Evolutionary conservation across 2,113 vertebrate genomes (phyloP).

Genomic region (Todiramphus saurophagus): DNA sequence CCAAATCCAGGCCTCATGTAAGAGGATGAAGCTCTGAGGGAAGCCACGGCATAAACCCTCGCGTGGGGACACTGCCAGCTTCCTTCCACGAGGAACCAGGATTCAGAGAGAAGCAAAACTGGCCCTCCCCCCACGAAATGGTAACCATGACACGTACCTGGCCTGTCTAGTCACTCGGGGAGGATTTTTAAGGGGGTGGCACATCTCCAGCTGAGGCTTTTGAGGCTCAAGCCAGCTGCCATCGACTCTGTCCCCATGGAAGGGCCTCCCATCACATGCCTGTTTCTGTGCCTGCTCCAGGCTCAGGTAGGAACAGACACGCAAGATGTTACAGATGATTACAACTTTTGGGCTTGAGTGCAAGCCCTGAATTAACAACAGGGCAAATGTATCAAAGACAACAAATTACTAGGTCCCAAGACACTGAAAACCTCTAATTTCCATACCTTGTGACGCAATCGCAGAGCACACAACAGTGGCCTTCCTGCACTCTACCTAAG

Average conservation of each 20-base stretch:
- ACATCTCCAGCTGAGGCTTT: neutral
- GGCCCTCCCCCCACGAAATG: neutral
- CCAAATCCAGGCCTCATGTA: constrained; percentile 21
- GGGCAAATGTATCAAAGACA: neutral
- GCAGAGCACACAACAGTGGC: neutral
- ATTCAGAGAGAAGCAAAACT: neutral
- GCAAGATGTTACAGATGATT: neutral
- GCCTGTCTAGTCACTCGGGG: neutral
- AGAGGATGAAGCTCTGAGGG: constrained; percentile 44
- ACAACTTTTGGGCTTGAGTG: neutral
- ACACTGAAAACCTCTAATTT: constrained; percentile 33
- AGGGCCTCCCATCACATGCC: neutral
- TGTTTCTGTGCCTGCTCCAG: neutral
- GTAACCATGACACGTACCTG: neutral
- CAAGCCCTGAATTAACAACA: neutral
- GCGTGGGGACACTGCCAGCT: neutral
- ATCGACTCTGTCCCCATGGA: rapidly evolving
- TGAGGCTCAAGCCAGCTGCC: neutral
- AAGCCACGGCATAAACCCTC: constrained; percentile 1
- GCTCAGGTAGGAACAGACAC: neutral
- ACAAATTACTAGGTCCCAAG: constrained; percentile 12
- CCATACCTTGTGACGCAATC: neutral
- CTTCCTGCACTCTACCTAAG: neutral
- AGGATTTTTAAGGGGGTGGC: neutral
- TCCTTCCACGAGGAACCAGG: rapidly evolving